These are phyloP conservation scores for Sinocyclocheilus anophthalmus DNA, from an alignment of 2,113 vertebrate genomes.

Conservation along the genomic window DNA sequence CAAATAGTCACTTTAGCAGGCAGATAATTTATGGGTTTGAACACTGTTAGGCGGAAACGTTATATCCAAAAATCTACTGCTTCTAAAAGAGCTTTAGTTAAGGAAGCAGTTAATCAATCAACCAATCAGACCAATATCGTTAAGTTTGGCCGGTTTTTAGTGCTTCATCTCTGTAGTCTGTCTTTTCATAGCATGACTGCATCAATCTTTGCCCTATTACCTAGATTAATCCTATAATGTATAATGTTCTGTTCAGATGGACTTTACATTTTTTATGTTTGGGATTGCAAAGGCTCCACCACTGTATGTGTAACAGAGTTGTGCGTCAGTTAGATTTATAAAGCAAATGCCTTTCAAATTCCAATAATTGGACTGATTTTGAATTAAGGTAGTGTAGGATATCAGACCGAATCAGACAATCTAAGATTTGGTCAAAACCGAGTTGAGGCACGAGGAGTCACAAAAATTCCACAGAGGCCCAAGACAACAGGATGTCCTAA, in stretches of 20 bases:
- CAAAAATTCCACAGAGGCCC: no score
- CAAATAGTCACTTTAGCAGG: slow-evolving; percentile 61
- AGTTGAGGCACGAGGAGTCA: no score
- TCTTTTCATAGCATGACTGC: neutral
- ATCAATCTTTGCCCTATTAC: neutral
- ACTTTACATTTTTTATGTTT: neutral
- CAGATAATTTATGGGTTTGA: slow-evolving; percentile 64
- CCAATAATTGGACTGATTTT: neutral
- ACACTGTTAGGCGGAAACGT: slow-evolving; percentile 56
- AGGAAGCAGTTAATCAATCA: slow-evolving; percentile 62
- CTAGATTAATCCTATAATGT: neutral
- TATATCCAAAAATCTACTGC: slow-evolving; percentile 59
- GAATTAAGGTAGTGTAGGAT: neutral
- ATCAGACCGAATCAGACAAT: no score
- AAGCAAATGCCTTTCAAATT: neutral
- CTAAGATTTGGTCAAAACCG: no score
- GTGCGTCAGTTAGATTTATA: neutral
- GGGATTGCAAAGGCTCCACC: neutral
- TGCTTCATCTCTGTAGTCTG: neutral
- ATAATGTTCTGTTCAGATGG: neutral
- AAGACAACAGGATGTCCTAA: no score
- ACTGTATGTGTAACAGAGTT: neutral
- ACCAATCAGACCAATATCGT: neutral
- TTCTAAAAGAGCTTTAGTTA: slow-evolving; percentile 69
- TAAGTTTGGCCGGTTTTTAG: neutral